These are phyloP conservation scores for Vanessa tameamea DNA, from an alignment of 1,140 invertebrate species.

Conservation along the genomic window DNA sequence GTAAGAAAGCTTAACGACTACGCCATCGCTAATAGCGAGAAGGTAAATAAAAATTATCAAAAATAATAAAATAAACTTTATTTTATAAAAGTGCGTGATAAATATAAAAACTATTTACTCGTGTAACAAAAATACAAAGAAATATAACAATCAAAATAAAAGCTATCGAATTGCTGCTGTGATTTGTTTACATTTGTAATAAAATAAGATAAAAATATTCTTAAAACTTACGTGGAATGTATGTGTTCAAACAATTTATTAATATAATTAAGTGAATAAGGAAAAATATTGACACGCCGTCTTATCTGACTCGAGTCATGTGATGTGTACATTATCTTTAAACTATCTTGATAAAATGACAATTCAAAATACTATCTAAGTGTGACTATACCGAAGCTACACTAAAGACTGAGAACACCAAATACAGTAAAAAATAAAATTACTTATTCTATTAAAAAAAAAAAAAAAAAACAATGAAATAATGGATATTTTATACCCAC, in stretches of 20 bases:
- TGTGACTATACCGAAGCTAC: neutral
- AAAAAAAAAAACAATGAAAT: neutral
- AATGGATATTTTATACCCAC: neutral
- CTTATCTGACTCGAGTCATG: neutral
- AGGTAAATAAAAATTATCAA: slow-evolving; percentile 31
- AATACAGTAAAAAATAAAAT: neutral
- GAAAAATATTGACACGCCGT: neutral
- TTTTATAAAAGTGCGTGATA: slow-evolving; percentile 20
- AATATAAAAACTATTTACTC: slow-evolving; percentile 14
- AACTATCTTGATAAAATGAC: slow-evolving; percentile 6
- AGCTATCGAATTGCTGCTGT: slow-evolving; percentile 6
- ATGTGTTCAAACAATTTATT: slow-evolving; percentile 1
- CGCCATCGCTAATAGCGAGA: slow-evolving; percentile 4
- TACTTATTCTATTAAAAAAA: neutral
- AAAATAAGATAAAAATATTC: slow-evolving; percentile 5
- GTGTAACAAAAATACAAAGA: slow-evolving; percentile 16
- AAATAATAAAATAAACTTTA: slow-evolving; percentile 26
- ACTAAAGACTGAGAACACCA: neutral
- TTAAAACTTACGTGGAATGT: slow-evolving; percentile 35
- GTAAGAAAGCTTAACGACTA: neutral
- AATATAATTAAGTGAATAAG: neutral
- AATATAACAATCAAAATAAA: slow-evolving; percentile 6
- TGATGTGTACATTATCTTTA: slow-evolving; percentile 9
- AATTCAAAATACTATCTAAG: slow-evolving; percentile 4
- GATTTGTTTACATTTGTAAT: neutral